phyloP scores from a whole-genome alignment of 2,113 vertebrate species.

The Tetrao urogallus region DNA sequence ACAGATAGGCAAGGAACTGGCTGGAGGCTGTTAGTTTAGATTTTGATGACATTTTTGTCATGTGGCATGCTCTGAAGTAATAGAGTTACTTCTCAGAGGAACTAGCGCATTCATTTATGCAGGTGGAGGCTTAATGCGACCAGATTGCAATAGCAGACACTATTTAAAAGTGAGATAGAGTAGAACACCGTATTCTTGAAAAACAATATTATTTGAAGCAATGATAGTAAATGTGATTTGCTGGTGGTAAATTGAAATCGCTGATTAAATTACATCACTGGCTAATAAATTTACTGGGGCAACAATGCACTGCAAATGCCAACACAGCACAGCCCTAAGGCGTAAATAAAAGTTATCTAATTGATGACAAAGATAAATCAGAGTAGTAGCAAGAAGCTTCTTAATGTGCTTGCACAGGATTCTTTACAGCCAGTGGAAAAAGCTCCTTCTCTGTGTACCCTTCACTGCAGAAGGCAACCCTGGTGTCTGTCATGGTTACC shows the following conservation, averaged over 20 bases:
- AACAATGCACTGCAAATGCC: conserved; percentile 63
- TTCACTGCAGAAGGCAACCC: background rate
- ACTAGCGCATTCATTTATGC: background rate
- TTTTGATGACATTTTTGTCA: background rate
- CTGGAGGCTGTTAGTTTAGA: background rate
- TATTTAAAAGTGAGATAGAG: conserved; percentile 33
- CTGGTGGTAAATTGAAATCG: conserved; percentile 78
- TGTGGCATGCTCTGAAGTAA: conserved; percentile 5
- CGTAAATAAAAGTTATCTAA: conserved; percentile 77
- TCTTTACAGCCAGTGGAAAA: conserved; percentile 53
- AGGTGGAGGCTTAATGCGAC: background rate
- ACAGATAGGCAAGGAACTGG: background rate
- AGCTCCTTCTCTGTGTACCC: background rate
- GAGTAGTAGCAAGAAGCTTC: conserved; percentile 52
- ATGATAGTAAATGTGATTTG: conserved; percentile 67
- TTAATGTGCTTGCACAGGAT: conserved; percentile 63
- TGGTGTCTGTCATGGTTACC: background rate
- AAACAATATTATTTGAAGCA: conserved; percentile 55
- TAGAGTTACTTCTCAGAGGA: background rate
- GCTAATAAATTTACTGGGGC: conserved; percentile 73
- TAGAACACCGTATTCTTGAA: conserved; percentile 20
- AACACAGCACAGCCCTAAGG: conserved; percentile 62
- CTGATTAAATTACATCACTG: conserved; percentile 78
- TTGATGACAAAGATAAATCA: conserved; percentile 76
- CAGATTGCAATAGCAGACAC: conserved; percentile 16